Percentiles rank a stretch among this genome's conserved stretches.
phyloP scores from a whole-genome alignment of 35 echinoderm and acorn worm species.

The Ophioderma brevispina region DNA sequence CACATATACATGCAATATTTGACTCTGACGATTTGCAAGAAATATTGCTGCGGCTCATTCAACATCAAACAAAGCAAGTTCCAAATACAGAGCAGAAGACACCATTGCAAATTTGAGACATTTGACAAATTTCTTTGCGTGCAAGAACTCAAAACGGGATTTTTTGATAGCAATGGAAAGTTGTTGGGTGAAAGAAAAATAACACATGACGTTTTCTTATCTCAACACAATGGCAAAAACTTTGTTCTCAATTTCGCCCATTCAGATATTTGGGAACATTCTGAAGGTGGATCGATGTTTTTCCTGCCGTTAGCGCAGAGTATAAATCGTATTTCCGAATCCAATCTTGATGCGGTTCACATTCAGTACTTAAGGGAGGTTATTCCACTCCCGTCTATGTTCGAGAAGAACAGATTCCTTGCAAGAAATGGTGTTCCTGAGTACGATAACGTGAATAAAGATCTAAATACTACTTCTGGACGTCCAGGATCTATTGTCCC shows the following conservation, averaged over 20 bases:
- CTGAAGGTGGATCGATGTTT: background rate
- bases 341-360: background rate
- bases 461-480: background rate
- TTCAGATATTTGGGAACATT: background rate
- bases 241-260: background rate
- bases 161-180: background rate
- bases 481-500: slow-evolving; percentile 23
- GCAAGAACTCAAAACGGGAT: background rate
- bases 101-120: background rate
- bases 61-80: background rate
- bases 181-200: background rate
- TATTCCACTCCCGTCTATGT: background rate
- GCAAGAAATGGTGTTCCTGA: background rate
- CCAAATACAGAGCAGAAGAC: background rate
- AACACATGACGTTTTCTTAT: background rate
- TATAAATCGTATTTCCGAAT: background rate
- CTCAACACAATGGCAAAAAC: background rate
- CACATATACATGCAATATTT: background rate
- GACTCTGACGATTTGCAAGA: background rate
- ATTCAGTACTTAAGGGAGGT: background rate
- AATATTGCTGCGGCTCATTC: background rate
- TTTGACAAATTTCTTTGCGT: background rate
- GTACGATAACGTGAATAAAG: background rate
- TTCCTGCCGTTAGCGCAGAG: background rate
- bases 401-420: background rate